phyloP scores from a whole-genome alignment of 2,797 vertebrate species.

The Rallus crepitans region DNA sequence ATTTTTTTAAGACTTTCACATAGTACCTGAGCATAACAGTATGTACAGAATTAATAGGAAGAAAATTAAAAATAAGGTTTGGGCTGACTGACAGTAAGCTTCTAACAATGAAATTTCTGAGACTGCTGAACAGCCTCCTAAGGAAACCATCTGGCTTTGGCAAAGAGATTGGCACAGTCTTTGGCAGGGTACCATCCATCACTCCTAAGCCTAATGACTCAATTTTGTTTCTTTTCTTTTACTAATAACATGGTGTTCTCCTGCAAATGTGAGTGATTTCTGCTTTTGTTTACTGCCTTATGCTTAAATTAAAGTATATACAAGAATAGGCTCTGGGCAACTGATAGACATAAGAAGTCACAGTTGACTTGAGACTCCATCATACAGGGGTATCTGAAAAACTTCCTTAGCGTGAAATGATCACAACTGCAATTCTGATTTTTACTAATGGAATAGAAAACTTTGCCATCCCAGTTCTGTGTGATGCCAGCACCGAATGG shows the following conservation, averaged over 20 bases:
- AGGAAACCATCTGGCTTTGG: slow-evolving; percentile 28
- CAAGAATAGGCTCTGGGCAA: neutral
- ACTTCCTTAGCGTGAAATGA: neutral
- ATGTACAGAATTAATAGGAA: neutral
- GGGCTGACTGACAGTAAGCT: neutral
- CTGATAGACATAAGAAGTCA: neutral
- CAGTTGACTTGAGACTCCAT: neutral
- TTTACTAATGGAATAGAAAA: neutral
- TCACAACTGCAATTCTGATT: neutral
- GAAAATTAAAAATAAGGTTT: neutral
- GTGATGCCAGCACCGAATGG: neutral
- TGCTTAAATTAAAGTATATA: neutral
- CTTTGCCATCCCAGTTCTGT: neutral
- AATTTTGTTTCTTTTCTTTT: neutral
- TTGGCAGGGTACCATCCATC: neutral
- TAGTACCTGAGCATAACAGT: neutral
- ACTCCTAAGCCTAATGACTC: neutral
- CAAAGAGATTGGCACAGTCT: neutral
- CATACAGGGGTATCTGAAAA: neutral
- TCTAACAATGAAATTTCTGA: neutral
- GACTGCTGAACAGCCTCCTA: neutral
- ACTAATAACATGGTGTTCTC: neutral
- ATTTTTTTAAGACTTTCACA: neutral
- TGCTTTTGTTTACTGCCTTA: neutral
- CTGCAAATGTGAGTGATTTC: neutral